These are phyloP conservation scores for Heptranchias perlo DNA, from an alignment of 2,113 vertebrate genomes.

Conservation along the genomic window DNA sequence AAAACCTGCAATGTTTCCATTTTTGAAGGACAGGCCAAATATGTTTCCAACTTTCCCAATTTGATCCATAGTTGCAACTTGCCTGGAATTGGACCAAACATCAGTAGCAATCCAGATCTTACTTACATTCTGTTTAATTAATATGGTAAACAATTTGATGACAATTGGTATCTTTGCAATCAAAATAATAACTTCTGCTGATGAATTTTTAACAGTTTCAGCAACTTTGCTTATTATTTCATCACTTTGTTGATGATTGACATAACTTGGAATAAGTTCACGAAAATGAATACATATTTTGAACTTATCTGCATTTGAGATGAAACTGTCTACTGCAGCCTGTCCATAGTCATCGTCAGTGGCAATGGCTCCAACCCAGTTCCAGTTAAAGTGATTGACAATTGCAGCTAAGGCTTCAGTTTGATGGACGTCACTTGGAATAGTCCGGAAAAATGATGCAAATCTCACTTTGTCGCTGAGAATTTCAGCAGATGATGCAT, in stretches of 20 bases:
- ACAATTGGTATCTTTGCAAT: not conserved
- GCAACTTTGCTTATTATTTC: not conserved
- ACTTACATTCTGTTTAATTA: not conserved
- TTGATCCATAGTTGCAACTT: not conserved
- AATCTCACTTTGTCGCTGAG: not conserved
- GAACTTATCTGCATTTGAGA: not conserved
- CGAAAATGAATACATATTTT: not conserved
- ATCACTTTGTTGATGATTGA: not conserved
- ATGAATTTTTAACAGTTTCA: not conserved
- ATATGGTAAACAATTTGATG: not conserved
- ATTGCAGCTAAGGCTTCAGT: not conserved
- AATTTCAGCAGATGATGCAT: not conserved
- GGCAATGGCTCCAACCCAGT: not conserved
- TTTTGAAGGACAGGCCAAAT: not conserved
- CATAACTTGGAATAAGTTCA: not conserved
- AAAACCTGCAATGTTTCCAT: not conserved
- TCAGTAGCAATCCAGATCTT: not conserved
- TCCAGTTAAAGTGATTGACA: conserved; percentile 25
- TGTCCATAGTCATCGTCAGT: not conserved
- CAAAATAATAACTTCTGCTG: not conserved
- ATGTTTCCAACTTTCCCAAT: not conserved
- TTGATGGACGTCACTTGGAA: conserved; percentile 12
- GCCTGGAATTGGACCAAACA: not conserved
- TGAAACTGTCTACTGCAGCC: not conserved
- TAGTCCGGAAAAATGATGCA: not conserved